These are phyloP conservation scores for Corapipo altera DNA, from an alignment of 2,113 vertebrate genomes.

Conservation along the genomic window DNA sequence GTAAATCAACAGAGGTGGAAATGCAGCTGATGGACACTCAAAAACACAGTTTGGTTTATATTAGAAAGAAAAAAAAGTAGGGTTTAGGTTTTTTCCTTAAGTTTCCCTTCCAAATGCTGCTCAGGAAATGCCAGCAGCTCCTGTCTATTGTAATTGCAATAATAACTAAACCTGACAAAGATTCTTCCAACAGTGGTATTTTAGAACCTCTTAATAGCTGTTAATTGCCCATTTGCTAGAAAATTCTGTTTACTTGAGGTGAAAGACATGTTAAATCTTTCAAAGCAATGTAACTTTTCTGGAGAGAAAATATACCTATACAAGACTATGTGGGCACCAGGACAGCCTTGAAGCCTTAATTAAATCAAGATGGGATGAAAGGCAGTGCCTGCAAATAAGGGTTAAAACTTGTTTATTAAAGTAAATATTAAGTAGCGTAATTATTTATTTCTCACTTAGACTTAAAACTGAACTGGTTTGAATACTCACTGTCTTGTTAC, in stretches of 20 bases:
- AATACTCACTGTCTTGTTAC: not conserved
- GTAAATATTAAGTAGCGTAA: not conserved
- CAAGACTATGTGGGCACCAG: not conserved
- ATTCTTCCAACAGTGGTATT: not conserved
- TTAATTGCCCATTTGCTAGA: not conserved
- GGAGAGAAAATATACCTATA: fast-evolving
- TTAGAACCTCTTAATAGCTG: not conserved
- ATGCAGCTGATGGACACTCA: not conserved
- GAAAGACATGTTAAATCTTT: not conserved
- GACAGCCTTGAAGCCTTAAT: not conserved
- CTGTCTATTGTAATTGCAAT: not conserved
- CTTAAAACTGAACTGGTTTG: not conserved
- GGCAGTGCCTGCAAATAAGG: not conserved
- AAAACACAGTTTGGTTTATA: not conserved
- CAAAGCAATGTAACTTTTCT: not conserved
- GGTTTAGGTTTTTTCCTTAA: not conserved
- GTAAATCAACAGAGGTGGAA: not conserved
- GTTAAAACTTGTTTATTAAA: not conserved
- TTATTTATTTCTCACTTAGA: not conserved
- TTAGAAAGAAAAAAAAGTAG: not conserved
- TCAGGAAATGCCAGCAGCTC: not conserved
- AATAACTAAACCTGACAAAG: not conserved
- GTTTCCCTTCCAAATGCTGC: not conserved
- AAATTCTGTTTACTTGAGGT: not conserved
- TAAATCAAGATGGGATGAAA: not conserved